A percentile compares a stretch with the other conserved stretches of the same genome.
Evolutionary conservation across 1,140 invertebrate species (phyloP).

Genomic region (Bombyx mandarina): DNA sequence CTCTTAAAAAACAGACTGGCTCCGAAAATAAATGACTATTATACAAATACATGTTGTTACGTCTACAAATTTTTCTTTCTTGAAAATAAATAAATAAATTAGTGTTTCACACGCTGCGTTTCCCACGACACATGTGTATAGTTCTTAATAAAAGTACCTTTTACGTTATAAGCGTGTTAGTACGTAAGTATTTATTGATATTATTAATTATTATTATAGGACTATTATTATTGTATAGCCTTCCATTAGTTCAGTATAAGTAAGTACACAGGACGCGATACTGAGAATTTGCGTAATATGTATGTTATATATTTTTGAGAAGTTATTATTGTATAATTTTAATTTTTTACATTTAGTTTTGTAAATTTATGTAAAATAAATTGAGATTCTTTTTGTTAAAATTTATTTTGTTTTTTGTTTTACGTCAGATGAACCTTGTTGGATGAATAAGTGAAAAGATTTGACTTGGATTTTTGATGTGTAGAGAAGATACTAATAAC

Average conservation of each 20-base stretch:
- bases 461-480: background rate
- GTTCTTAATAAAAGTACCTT: constrained; percentile 63
- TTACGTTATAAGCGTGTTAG: constrained; percentile 31
- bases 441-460: too few species aligned
- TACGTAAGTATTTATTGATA: constrained; percentile 62
- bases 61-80: background rate
- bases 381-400: constrained; percentile 65
- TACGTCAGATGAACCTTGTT: background rate
- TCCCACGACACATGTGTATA: constrained; percentile 34
- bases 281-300: too few species aligned
- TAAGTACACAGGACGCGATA: background rate
- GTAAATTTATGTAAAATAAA: constrained; percentile 71
- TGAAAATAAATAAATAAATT: background rate
- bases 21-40: constrained; percentile 3
- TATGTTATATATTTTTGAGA: constrained; percentile 9
- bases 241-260: constrained; percentile 15
- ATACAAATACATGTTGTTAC: background rate
- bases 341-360: constrained; percentile 40
- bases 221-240: constrained; percentile 36
- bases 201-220: constrained; percentile 40
- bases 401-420: constrained; percentile 16
- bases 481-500: too few species aligned
- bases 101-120: constrained; percentile 53
- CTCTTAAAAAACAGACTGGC: too few species aligned
- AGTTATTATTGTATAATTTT: constrained; percentile 2